Base-by-base conservation (phyloP, 1,140 invertebrate species). In the Chironomus striatipennis region DNA sequence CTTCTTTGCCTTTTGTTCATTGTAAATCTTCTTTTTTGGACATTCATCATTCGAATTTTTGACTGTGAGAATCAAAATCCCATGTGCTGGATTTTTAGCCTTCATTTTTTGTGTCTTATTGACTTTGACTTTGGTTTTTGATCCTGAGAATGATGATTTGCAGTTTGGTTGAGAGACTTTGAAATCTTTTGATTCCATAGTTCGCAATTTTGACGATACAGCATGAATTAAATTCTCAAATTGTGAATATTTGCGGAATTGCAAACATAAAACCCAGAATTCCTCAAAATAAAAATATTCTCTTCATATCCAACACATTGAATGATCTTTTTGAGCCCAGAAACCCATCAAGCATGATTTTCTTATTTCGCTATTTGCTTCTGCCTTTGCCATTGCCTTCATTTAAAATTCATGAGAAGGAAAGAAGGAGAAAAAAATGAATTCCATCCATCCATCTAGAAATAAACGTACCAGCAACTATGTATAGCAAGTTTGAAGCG, bases 261-360 rank as follows among this genome's bases (percentile, higher is more conserved):
- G 2, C 1, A 34, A 34, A 34, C 24, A 34, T 34, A 34, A 34
- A 34, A 34, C 24, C 24, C 24, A 34, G 24, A 34, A 34, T 34
- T 34, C 24, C 24, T 34, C 24, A 34, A 34, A 34, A 34, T 34
- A 34, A 34, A 34, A 67, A 7, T 18, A 20, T 70, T 21, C 18
- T 15, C 18, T 20, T 18, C 65, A 21, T 70, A 70, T 70, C 65
- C n/a, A 17, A 70, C 65, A 12, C 18, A n/a, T n/a, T 70, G 65
- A 70, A 17, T 70, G 65, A 70, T 70, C 65, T 70, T n/a, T 12
- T 70, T 70, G 65, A 70, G 65, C 65, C 65, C 65, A 70, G 18
- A 70, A 70, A 34, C 24, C 65, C 65, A 70, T 70, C 65, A 70
- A 70, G 65, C 17, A 70, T 70, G 65, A 70, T 70, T 70, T 70